Conservation (phyloP, 2,797 vertebrate genomes). For the Austrolebias charrua region DNA sequence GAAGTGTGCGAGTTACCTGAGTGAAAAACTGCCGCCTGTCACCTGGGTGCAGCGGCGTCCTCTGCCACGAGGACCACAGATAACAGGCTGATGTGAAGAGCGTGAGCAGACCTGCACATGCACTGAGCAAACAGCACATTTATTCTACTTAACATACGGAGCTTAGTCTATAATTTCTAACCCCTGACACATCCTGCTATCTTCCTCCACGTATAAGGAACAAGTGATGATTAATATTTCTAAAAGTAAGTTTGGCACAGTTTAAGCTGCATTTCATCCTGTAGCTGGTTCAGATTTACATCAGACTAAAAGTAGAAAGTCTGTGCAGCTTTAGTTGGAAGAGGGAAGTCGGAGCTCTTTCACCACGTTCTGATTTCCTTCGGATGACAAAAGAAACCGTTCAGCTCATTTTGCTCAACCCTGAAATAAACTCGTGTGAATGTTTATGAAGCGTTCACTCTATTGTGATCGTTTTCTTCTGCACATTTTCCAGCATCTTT, state of each 20-base stretch:
- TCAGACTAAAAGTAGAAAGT: neutral
- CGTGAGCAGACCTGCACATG: conserved; percentile 81
- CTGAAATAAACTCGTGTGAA: neutral
- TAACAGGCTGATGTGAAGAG: conserved; percentile 81
- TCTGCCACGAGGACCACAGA: conserved; percentile 74
- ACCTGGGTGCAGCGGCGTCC: conserved; percentile 54
- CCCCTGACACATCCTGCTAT: no score
- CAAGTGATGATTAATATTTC: no score
- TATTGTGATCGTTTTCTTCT: no score
- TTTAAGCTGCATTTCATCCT: neutral
- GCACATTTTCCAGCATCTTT: no score
- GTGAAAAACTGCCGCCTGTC: conserved; percentile 76
- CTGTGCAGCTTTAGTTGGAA: neutral
- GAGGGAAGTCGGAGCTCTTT: neutral
- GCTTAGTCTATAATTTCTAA: neutral
- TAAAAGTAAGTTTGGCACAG: neutral
- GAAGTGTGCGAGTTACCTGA: conserved; percentile 80
- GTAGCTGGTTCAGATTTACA: neutral
- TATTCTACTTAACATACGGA: neutral
- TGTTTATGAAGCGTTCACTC: no score
- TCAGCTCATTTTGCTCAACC: neutral
- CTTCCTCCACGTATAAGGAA: no score
- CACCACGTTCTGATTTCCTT: neutral
- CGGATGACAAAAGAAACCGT: neutral
- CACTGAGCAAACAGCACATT: conserved; percentile 67